phyloP scores from a whole-genome alignment of 2,113 vertebrate species.

The Dasyornis broadbenti region DNA sequence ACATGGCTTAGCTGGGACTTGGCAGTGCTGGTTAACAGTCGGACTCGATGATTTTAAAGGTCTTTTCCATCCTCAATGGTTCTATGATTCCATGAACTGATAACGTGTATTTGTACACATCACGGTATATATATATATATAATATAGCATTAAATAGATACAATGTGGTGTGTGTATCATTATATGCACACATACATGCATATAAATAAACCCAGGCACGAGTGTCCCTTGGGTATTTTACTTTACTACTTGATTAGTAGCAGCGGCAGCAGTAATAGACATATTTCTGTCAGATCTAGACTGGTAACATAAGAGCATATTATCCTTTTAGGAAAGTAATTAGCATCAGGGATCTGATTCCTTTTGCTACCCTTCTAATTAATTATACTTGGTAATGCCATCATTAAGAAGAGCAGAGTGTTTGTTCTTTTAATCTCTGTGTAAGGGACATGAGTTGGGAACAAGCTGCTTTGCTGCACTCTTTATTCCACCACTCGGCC shows the following conservation, averaged over 20 bases:
- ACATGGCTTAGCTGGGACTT: not conserved
- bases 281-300: slow-evolving; percentile 30
- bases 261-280: not conserved
- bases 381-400: slow-evolving; percentile 59
- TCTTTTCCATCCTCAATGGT: not conserved
- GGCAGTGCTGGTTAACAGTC: not conserved
- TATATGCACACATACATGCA: not conserved
- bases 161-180: not conserved
- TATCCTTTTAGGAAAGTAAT: slow-evolving; percentile 53
- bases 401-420: slow-evolving; percentile 53
- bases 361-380: slow-evolving; percentile 54
- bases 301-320: slow-evolving; percentile 42
- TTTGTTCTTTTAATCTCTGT: slow-evolving; percentile 57
- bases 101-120: not conserved
- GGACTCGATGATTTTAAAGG: not conserved
- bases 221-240: not conserved
- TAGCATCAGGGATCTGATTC: slow-evolving; percentile 50
- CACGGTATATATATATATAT: not conserved
- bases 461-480: slow-evolving; percentile 53
- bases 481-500: slow-evolving; percentile 30
- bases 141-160: not conserved
- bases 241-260: slow-evolving; percentile 26
- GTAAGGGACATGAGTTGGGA: slow-evolving; percentile 39
- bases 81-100: not conserved
- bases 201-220: not conserved